A percentile compares a stretch with the other conserved stretches of the same genome.
These are phyloP conservation scores for Phaedon cochleariae DNA, from an alignment of 2,888 invertebrate species.

Conservation along the genomic window DNA sequence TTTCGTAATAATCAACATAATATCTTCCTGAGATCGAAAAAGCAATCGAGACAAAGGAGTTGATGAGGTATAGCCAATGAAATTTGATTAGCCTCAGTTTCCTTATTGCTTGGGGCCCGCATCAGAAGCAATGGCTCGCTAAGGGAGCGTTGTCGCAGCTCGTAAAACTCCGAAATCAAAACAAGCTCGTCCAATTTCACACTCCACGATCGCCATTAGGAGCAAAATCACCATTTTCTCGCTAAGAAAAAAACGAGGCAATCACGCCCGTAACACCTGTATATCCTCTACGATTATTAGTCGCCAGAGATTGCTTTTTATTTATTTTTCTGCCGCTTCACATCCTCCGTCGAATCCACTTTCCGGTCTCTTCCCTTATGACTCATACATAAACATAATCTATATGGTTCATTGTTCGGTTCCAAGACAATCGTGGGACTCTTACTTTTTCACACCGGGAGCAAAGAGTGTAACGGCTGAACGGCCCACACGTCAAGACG, in stretches of 20 bases:
- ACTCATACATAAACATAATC: conserved; percentile 54
- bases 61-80: too few species aligned
- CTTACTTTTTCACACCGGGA: conserved; percentile 53
- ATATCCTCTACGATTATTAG: conserved; percentile 25
- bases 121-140: not conserved
- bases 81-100: too few species aligned
- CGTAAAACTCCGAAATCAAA: conserved; percentile 9
- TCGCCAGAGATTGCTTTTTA: conserved; percentile 27
- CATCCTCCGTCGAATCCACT: conserved; percentile 34
- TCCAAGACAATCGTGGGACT: conserved; percentile 51
- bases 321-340: conserved; percentile 33
- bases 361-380: conserved; percentile 46
- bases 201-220: conserved; percentile 26
- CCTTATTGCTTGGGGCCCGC: too few species aligned
- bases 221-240: conserved; percentile 24
- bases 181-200: conserved; percentile 34
- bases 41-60: too few species aligned
- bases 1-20: too few species aligned
- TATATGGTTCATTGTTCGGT: conserved; percentile 49
- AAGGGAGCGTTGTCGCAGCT: conserved; percentile 1
- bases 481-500: conserved; percentile 35
- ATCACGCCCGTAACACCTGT: conserved; percentile 26
- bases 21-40: too few species aligned
- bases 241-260: conserved; percentile 17
- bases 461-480: conserved; percentile 52